Evolutionary conservation across 2,797 vertebrate species (phyloP).

Genomic region (Pseudochaenichthys georgianus): DNA sequence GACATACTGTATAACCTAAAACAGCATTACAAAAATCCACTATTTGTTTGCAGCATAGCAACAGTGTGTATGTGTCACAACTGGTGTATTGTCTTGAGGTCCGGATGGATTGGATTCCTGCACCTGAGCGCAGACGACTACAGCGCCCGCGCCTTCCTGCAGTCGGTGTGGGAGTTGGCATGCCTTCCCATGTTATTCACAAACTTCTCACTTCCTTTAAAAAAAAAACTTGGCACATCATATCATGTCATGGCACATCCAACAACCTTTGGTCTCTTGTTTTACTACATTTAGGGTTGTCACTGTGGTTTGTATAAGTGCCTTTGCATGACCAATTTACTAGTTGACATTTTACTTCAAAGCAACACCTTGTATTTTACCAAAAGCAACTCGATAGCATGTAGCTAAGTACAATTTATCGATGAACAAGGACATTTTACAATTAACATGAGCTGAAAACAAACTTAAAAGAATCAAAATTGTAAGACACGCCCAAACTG

Average conservation of each 20-base stretch:
- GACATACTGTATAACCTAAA: not conserved
- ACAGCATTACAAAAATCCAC: constrained; percentile 45
- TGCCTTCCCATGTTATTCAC: constrained; percentile 48
- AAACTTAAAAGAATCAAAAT: no score
- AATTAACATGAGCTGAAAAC: no score
- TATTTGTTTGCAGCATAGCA: constrained; percentile 67
- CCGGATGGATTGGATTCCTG: constrained; percentile 68
- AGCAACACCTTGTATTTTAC: not conserved
- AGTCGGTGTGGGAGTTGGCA: constrained; percentile 35
- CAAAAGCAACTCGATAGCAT: no score
- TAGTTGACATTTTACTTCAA: not conserved
- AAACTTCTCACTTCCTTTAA: constrained; percentile 3
- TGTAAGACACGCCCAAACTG: no score
- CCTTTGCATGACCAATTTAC: not conserved
- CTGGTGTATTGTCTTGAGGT: constrained; percentile 61
- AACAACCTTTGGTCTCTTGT: constrained; percentile 8
- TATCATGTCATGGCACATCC: constrained; percentile 1
- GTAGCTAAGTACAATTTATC: no score
- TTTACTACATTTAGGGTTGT: not conserved
- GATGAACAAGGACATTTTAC: no score
- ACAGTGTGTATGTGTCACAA: constrained; percentile 33
- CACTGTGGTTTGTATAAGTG: not conserved
- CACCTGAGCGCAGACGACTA: constrained; percentile 7
- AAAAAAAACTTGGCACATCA: not conserved
- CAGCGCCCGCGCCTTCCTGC: not conserved